Evolutionary conservation across 2,797 vertebrate species (phyloP), one percentile per base, ranked within the genome.

Genomic region (Pangasius krempfi): DNA sequence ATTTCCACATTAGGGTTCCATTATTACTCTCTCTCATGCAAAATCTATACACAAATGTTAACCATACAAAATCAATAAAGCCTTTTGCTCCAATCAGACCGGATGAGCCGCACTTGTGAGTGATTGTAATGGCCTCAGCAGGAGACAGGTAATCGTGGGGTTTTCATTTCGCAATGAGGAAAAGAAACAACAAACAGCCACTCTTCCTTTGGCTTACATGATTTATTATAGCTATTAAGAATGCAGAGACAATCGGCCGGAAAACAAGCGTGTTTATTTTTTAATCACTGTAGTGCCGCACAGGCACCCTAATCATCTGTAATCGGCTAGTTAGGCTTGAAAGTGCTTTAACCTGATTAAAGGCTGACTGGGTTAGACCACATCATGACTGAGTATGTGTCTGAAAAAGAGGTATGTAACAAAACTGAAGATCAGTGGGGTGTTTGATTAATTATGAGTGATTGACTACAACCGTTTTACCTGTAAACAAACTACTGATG

Each of bases 201-300:
- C 89, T 73, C 85, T 84, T 91, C 75, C 89, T 84, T 89, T 85
- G 87, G 80, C 83, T 56, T 62, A 50, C 85, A 84, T 92, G 92
- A 93, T 92, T 90, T 89, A 92, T 93, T 90, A 91, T 68, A 82
- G 92, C 87, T 84, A 92, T 93, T 92, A 92, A 89, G 88, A 72
- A 90, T 90, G 94, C 86, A 91, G 86, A 89, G 94, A 94, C 89
- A 94, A 93, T 94, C 95, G 88, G 84, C 88, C 60, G 90, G 90
- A 89, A 91, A 90, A 91, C 90, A 90, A 90, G 91, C 62, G 81
- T 93, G 91, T 93, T 92, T 92, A 91, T 92, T 92, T 90, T 92
- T 91, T 91, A 92, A 93, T 92, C 91, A 91, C 85, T 62, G 80
- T 80, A 81, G 83, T 83, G 88, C 86, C 66, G 84, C 58, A 82